Percentiles rank a stretch among this genome's conserved stretches.
These are phyloP conservation scores for Tinamus guttatus DNA, from an alignment of 2,113 vertebrate genomes.

Conservation along the genomic window DNA sequence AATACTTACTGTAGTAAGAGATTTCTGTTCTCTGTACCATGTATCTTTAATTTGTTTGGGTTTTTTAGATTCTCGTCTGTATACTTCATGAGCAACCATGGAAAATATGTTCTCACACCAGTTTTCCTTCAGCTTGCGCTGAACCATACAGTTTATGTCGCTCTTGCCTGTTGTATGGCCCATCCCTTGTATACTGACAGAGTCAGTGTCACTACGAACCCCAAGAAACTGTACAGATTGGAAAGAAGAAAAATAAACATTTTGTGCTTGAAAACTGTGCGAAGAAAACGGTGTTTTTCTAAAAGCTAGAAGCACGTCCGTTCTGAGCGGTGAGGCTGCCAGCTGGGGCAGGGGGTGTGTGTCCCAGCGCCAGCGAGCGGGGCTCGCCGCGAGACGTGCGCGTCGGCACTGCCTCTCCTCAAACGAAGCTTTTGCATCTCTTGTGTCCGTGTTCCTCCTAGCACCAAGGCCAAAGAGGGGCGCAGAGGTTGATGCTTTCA, in stretches of 20 bases:
- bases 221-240: constrained; percentile 86
- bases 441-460: neutral
- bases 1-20: constrained; percentile 86
- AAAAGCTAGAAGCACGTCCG: constrained; percentile 3
- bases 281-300: constrained; percentile 63
- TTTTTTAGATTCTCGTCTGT: constrained; percentile 78
- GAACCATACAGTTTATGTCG: constrained; percentile 74
- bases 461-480: neutral
- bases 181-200: constrained; percentile 78
- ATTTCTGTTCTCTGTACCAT: constrained; percentile 90
- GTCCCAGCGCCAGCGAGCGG: too few species aligned
- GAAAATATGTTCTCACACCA: constrained; percentile 68
- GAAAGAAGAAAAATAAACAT: constrained; percentile 94
- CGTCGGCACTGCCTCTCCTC: neutral
- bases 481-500: neutral
- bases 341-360: too few species aligned
- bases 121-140: constrained; percentile 75
- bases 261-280: constrained; percentile 90
- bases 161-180: constrained; percentile 82
- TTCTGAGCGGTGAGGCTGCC: neutral
- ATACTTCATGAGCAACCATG: constrained; percentile 78
- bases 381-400: neutral
- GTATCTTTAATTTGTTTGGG: constrained; percentile 78
- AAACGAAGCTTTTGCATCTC: neutral
- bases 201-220: constrained; percentile 84